These are phyloP conservation scores for Tetraodon nigroviridis DNA, from an alignment of 2,113 vertebrate genomes.

Conservation along the genomic window DNA sequence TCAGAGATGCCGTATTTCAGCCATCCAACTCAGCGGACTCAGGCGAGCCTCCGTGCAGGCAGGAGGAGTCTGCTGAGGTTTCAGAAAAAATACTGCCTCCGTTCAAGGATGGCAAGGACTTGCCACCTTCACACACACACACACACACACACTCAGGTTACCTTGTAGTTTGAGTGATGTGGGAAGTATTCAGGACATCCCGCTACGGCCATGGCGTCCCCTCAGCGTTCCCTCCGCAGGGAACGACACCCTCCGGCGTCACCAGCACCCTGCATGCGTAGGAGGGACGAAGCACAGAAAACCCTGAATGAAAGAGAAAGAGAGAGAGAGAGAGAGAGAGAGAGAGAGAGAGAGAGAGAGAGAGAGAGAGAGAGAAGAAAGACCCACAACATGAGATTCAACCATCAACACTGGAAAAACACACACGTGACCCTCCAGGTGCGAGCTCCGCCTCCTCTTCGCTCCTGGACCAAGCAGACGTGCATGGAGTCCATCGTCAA, in stretches of 20 bases:
- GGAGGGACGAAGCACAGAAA: slow-evolving; percentile 5
- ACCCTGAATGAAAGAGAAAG: neutral
- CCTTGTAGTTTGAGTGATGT: slow-evolving; percentile 80
- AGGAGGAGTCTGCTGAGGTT: no score
- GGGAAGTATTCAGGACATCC: slow-evolving; percentile 88
- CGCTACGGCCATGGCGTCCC: slow-evolving; percentile 82
- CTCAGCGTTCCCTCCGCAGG: slow-evolving; percentile 55
- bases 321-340: neutral
- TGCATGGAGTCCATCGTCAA: slow-evolving; percentile 54
- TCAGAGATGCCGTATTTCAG: slow-evolving; percentile 34
- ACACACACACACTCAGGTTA: slow-evolving; percentile 32
- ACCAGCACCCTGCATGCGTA: slow-evolving; percentile 36
- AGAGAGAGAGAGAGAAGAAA: neutral
- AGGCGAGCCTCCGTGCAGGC: neutral
- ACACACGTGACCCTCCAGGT: neutral
- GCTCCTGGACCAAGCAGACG: slow-evolving; percentile 32
- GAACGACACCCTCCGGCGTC: slow-evolving; percentile 57
- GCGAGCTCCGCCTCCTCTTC: neutral
- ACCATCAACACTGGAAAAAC: neutral
- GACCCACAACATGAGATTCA: neutral
- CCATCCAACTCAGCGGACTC: slow-evolving; percentile 24
- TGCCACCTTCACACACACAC: neutral
- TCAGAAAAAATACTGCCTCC: no score
- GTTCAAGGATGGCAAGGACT: neutral
- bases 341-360: neutral